Percentiles rank a stretch among this genome's conserved stretches.
These are phyloP conservation scores for Antheraea mylitta DNA, from an alignment of 1,140 invertebrate species.

Conservation along the genomic window DNA sequence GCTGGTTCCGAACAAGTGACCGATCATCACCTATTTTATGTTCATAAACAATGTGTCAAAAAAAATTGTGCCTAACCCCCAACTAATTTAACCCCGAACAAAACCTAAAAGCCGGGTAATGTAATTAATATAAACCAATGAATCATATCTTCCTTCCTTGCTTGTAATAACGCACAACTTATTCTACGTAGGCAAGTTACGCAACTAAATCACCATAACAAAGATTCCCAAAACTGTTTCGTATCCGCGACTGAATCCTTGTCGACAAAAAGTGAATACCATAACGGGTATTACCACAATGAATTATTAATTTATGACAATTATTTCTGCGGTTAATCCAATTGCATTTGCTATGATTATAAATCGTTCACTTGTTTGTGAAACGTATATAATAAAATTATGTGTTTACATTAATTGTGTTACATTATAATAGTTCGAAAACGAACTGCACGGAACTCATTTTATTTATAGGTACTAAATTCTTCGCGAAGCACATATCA, in stretches of 20 bases:
- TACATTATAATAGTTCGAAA: neutral
- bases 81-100: too few relatives aligned
- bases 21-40: too few relatives aligned
- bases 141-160: neutral
- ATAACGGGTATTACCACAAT: neutral
- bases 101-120: too few relatives aligned
- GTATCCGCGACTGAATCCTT: constrained; percentile 11
- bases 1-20: too few relatives aligned
- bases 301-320: constrained; percentile 7
- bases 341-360: neutral
- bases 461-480: too few relatives aligned
- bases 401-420: neutral
- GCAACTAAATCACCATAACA: neutral
- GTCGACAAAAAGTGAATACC: constrained; percentile 5
- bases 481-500: too few relatives aligned
- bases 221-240: neutral
- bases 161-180: neutral
- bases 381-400: neutral
- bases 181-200: neutral
- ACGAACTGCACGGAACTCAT: too few relatives aligned
- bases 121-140: neutral
- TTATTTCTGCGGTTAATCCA: neutral
- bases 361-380: neutral
- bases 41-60: too few relatives aligned
- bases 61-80: too few relatives aligned